These are phyloP conservation scores for Dryobota labecula DNA, from an alignment of 2,888 invertebrate genomes.

Conservation along the genomic window DNA sequence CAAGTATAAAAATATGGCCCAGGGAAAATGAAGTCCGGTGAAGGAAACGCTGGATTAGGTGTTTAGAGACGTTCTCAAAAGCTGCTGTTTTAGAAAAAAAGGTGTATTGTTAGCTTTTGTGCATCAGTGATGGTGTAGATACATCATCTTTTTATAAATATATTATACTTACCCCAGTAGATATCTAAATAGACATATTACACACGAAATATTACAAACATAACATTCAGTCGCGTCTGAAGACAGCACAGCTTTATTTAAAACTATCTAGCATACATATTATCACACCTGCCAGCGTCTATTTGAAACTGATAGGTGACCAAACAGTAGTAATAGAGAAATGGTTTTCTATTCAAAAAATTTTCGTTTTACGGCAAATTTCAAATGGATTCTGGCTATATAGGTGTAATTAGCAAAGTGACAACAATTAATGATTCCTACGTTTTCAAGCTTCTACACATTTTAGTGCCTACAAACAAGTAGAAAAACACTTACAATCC, in stretches of 20 bases:
- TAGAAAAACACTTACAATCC: slow-evolving; percentile 7
- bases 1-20: not conserved
- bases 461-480: not conserved
- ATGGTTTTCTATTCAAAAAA: not conserved
- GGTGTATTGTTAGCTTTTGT: slow-evolving; percentile 27
- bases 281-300: slow-evolving; percentile 33
- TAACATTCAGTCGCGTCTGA: slow-evolving; percentile 36
- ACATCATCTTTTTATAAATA: not conserved
- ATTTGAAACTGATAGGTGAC: slow-evolving; percentile 1
- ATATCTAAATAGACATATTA: slow-evolving; percentile 34
- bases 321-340: not conserved
- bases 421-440: slow-evolving; percentile 46
- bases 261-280: slow-evolving; percentile 30
- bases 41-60: not conserved
- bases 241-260: slow-evolving; percentile 20
- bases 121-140: slow-evolving; percentile 31
- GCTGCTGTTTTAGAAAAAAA: not conserved
- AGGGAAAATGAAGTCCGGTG: not conserved
- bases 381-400: slow-evolving; percentile 26
- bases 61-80: not conserved
- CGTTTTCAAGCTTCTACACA: slow-evolving; percentile 36
- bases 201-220: slow-evolving; percentile 30
- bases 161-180: slow-evolving; percentile 33
- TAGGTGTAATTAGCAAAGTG: slow-evolving; percentile 12
- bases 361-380: not conserved